These are phyloP conservation scores for Laothoe populi DNA, from an alignment of 2,888 invertebrate species.

Conservation along the genomic window DNA sequence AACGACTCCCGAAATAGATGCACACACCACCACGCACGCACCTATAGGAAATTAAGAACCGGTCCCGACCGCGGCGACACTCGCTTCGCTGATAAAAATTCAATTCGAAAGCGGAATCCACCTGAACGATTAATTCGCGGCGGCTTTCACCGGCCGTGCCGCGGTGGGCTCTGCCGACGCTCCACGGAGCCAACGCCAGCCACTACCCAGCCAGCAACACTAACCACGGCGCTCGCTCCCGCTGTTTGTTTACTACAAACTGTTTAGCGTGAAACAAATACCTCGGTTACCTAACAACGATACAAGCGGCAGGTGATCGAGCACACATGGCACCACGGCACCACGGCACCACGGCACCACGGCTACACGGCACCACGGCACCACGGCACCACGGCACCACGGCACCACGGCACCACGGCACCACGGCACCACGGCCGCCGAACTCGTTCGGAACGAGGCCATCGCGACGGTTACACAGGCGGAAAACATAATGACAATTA, in stretches of 20 bases:
- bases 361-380: too few species aligned
- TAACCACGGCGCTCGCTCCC: not conserved
- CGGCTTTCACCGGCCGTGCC: slow-evolving; percentile 67
- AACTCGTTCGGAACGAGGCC: slow-evolving; percentile 19
- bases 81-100: slow-evolving; percentile 68
- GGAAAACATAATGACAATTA: slow-evolving; percentile 55
- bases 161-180: slow-evolving; percentile 1
- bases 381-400: too few species aligned
- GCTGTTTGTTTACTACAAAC: slow-evolving; percentile 7
- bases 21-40: slow-evolving; percentile 60
- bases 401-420: too few species aligned
- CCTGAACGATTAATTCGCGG: slow-evolving; percentile 73
- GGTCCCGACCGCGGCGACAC: slow-evolving; percentile 67
- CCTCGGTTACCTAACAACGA: not conserved
- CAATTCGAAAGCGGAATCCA: slow-evolving; percentile 80
- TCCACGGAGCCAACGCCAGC: not conserved
- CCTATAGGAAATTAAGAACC: slow-evolving; percentile 77
- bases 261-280: not conserved
- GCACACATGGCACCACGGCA: too few species aligned
- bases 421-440: too few species aligned
- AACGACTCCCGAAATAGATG: slow-evolving; percentile 84
- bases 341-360: too few species aligned
- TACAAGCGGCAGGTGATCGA: not conserved
- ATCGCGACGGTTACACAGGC: slow-evolving; percentile 34
- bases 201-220: not conserved